Conservation (phyloP, 2,888 invertebrate genomes). For the Tineola bisselliella region DNA sequence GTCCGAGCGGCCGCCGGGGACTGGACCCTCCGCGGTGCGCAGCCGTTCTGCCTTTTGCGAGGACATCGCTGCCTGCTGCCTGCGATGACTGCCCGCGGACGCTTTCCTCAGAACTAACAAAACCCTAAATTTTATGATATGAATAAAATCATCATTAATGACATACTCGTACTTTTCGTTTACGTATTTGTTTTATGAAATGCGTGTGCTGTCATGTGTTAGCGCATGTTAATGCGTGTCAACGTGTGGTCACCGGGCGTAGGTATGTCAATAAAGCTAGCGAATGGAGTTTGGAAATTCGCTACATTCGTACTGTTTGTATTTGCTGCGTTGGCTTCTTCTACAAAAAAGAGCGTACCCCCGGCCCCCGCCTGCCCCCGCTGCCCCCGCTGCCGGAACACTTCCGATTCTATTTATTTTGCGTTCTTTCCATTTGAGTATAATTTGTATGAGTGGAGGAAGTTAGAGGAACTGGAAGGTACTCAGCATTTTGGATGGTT, state of each 20-base stretch:
- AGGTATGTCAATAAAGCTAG: slow-evolving; percentile 57
- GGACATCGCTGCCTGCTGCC: neutral
- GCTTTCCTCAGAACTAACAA: no score
- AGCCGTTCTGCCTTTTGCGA: neutral
- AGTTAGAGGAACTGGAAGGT: slow-evolving; percentile 63
- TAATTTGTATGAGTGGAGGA: slow-evolving; percentile 33
- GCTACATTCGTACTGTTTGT: slow-evolving; percentile 61
- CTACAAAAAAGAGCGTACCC: slow-evolving; percentile 33
- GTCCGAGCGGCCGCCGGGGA: slow-evolving; percentile 20
- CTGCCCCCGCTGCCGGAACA: slow-evolving; percentile 23
- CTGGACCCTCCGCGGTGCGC: slow-evolving; percentile 18
- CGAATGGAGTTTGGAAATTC: slow-evolving; percentile 61
- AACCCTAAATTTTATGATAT: neutral
- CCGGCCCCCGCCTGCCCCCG: slow-evolving; percentile 19
- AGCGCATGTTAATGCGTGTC: neutral
- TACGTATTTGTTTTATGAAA: no score
- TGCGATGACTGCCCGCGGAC: neutral
- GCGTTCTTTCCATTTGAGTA: slow-evolving; percentile 49
- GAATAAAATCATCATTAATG: neutral
- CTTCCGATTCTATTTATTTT: slow-evolving; percentile 56
- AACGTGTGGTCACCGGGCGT: slow-evolving; percentile 15
- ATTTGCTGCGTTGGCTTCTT: slow-evolving; percentile 57
- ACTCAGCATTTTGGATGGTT: slow-evolving; percentile 58
- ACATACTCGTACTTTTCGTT: no score
- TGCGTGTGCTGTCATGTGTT: no score